phyloP scores from a whole-genome alignment of 2,888 invertebrate species.

The Acanthosepion pharaonis region DNA sequence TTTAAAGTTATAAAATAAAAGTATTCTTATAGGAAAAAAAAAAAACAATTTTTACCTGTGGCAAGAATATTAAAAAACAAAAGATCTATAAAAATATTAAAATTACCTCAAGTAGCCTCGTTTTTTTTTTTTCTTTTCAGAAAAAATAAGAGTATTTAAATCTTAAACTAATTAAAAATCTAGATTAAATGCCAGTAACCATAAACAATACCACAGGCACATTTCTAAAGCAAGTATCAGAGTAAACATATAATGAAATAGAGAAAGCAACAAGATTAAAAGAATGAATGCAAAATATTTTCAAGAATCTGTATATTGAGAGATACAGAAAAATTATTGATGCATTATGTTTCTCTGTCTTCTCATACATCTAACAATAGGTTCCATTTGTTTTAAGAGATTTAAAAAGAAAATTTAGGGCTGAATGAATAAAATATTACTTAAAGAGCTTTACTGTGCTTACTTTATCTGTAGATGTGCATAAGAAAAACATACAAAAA shows the following conservation, averaged over 20 bases:
- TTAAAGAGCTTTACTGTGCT: background rate
- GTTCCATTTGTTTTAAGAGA: background rate
- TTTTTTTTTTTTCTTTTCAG: background rate
- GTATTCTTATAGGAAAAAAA: background rate
- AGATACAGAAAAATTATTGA: background rate
- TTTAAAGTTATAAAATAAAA: background rate
- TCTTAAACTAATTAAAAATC: background rate
- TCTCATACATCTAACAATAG: background rate
- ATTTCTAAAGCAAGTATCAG: background rate
- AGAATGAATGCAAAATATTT: background rate
- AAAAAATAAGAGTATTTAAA: background rate
- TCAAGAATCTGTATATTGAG: background rate
- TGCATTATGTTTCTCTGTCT: background rate
- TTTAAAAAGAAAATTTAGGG: background rate
- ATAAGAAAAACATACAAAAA: background rate
- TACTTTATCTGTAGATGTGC: background rate
- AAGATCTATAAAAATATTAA: background rate
- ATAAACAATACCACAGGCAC: background rate
- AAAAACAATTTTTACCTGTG: background rate
- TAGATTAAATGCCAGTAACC: background rate
- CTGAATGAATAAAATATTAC: background rate
- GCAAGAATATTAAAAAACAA: background rate
- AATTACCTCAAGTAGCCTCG: background rate
- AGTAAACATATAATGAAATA: background rate
- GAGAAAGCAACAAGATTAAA: background rate